Percentiles rank a stretch among this genome's conserved stretches.
Evolutionary conservation across 1,140 invertebrate species (phyloP).

Genomic region (Procambarus clarkii): DNA sequence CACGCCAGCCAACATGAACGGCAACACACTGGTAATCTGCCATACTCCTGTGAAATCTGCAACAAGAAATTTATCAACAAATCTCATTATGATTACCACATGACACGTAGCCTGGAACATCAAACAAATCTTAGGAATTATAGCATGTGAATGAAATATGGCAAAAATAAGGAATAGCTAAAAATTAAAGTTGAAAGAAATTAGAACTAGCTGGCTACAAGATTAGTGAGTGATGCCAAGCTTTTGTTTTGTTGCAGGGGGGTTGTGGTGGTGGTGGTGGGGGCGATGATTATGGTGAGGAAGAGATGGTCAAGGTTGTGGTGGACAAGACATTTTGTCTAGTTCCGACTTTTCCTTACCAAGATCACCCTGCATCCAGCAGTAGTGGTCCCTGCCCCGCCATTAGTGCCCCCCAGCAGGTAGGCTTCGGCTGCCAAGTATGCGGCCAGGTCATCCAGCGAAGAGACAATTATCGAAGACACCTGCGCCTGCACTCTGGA

Average conservation of each 20-base stretch:
- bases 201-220: slow-evolving; percentile 15
- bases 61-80: slow-evolving; percentile 63
- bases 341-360: slow-evolving; percentile 49
- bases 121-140: slow-evolving; percentile 44
- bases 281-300: slow-evolving; percentile 51
- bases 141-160: slow-evolving; percentile 13
- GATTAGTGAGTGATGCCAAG: slow-evolving; percentile 60
- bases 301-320: slow-evolving; percentile 58
- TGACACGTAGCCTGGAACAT: slow-evolving; percentile 55
- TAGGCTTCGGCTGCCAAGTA: slow-evolving; percentile 56
- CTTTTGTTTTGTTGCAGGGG: slow-evolving; percentile 66
- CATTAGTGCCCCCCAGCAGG: slow-evolving; percentile 43
- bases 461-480: slow-evolving; percentile 71
- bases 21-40: slow-evolving; percentile 50
- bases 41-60: slow-evolving; percentile 52
- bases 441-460: slow-evolving; percentile 61
- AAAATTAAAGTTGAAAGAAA: not conserved
- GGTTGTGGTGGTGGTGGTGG: slow-evolving; percentile 59
- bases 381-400: slow-evolving; percentile 32
- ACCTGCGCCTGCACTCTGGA: slow-evolving; percentile 75
- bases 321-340: slow-evolving; percentile 64
- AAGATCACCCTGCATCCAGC: slow-evolving; percentile 13
- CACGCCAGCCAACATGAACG: slow-evolving; percentile 47
- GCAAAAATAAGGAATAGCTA: not conserved
- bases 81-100: slow-evolving; percentile 58